These are phyloP conservation scores for Idaea aversata DNA, from an alignment of 2,888 invertebrate genomes.

Conservation along the genomic window DNA sequence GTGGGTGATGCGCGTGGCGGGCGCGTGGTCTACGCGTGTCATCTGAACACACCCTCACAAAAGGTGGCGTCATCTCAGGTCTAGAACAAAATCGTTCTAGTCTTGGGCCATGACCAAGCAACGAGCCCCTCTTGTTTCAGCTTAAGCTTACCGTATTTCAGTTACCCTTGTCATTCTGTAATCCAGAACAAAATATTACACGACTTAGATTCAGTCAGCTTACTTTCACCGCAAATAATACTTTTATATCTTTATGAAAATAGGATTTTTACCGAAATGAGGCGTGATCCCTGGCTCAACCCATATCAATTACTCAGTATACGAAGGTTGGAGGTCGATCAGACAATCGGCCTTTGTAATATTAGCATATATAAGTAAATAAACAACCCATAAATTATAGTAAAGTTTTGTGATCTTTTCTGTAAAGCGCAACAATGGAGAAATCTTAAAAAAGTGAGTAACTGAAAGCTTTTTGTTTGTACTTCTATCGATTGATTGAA, in stretches of 20 bases:
- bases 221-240: neutral
- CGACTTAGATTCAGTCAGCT: neutral
- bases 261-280: conserved; percentile 24
- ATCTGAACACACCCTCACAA: too few species aligned
- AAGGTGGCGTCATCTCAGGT: too few species aligned
- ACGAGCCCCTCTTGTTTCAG: neutral
- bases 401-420: neutral
- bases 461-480: neutral
- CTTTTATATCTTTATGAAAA: conserved; percentile 18
- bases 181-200: neutral
- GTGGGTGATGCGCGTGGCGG: too few species aligned
- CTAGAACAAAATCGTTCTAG: neutral
- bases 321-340: conserved; percentile 25
- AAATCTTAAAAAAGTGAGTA: neutral
- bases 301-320: conserved; percentile 26
- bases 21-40: too few species aligned
- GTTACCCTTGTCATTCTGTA: neutral
- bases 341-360: conserved; percentile 16
- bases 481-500: too few species aligned
- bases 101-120: neutral
- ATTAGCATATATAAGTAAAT: neutral
- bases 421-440: neutral
- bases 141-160: neutral
- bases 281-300: conserved; percentile 19
- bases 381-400: conserved; percentile 2